Evolutionary conservation across 2,797 vertebrate genomes (phyloP), one percentile per base, ranked within the genome.

Genomic region (Urocyon cinereoargenteus): DNA sequence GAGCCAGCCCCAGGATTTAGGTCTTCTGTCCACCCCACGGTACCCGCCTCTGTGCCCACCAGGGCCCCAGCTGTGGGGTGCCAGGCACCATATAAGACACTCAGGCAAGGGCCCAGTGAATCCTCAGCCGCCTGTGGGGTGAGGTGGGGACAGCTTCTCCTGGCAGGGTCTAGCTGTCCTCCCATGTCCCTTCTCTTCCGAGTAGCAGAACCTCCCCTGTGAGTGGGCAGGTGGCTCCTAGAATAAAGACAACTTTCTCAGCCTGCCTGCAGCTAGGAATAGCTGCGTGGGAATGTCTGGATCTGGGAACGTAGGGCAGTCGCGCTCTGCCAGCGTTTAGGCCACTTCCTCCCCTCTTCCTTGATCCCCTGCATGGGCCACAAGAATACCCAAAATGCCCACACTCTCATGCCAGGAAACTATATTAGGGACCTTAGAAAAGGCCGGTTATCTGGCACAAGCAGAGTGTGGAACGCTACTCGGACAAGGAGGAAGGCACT

Each of bases 301-400:
- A 15, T 28, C 62, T 0, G 16, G 84, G 21, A 13, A 34, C 0
- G 4, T 1, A 13, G 73, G 62, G 53, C 36, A 31, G 36, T 18
- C 11, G 1, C 0, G 59, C 28, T 9, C 1, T 8, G 18, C 5
- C 13, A 10, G 51, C 6, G 8, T 28, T 40, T 34, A 31, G 26
- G 6, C 45, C 22, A 18, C 0, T 2, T 6, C 10, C 1, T 31
- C 40, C 12, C 7, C 40, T 16, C 55, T 4, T n/a, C 66, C 40
- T 28, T 1, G 5, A 0, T 6, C 15, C 22, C 51, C 16, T 24
- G 40, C 9, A 12, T n/a, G 14, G 73, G n/a, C 10, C 4, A 61
- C 40, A 53, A 14, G n/a, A 40, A 8, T 40, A 40, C 7, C 11
- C 24, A 18, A 24, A 34, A 62, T 6, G 61, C 8, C 31, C 40